Base-by-base conservation (phyloP, 2,797 vertebrate species). In the Poeciliopsis gracilis region DNA sequence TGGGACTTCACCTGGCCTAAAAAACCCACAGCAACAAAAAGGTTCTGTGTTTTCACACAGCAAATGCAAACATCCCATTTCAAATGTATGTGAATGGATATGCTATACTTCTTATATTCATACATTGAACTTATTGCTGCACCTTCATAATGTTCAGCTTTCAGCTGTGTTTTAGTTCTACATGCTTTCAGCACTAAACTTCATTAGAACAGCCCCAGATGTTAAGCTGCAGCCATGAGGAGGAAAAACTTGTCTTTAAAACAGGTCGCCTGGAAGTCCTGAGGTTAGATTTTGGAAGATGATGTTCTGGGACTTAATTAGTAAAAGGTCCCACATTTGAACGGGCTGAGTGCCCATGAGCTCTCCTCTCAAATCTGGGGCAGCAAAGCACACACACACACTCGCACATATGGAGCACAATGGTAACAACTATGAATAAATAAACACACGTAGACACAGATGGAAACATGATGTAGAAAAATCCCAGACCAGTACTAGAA, bases 221-320 rank as follows among this genome's bases (percentile, higher is more conserved):
- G 59, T 67, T 41, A 3, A 81, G 70, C 77, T 2, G 2, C 2
- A 76, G 82, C 81, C 76, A 71, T 51, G 16, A 57, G 84, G 72
- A 81, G 28, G 53, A 30, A 72, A 80, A 82, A 46, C 75, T 80
- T 75, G 77, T 84, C 78, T 88, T 87, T 83, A 85, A 91, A 91
- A 67, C 82, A 86, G 89, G 88, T 90, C 73, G 73, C 47, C 73
- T 89, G 88, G 90, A 92, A 90, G 90, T 91, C 90, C 87, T 86
- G 87, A 79, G 87, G 87, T 91, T 88, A 86, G 79, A 82, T 75
- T 87, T 81, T 76, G 81, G 85, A 88, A 80, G 79, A 87, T 78
- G 82, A 86, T 90, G 89, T 92, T 94, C 82, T 85, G 92, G 84
- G 91, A 95, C 84, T 92, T 94, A 93, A 94, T 95, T 95, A 95